Conservation (phyloP, 2,113 vertebrate species). For the Cinclus mexicanus region DNA sequence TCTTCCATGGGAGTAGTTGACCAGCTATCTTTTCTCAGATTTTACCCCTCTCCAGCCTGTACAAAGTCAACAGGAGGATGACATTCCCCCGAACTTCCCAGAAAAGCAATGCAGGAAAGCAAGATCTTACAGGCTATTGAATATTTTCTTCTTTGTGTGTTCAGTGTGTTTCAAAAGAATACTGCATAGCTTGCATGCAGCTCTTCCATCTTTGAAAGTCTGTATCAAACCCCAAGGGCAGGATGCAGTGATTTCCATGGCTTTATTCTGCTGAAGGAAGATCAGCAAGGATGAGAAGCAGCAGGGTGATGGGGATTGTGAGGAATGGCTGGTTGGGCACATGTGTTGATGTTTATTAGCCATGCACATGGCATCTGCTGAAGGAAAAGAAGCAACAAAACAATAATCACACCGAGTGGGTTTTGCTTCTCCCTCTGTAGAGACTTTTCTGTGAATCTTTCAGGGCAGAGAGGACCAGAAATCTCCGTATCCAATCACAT, state of each 20-base stretch:
- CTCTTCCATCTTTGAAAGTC: neutral
- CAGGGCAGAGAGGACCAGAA: neutral
- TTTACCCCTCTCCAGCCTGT: neutral
- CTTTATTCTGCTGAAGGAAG: neutral
- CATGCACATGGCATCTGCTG: neutral
- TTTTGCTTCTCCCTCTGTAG: neutral
- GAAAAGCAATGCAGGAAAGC: neutral
- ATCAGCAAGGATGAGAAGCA: neutral
- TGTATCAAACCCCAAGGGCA: neutral
- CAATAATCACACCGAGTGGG: too few species aligned
- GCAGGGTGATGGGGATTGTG: accelerated
- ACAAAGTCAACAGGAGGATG: neutral
- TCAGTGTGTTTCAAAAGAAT: neutral
- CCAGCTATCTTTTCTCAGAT: neutral
- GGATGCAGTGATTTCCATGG: neutral
- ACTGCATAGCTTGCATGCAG: accelerated
- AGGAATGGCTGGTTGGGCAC: neutral
- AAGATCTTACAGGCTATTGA: neutral
- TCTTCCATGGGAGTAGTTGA: neutral
- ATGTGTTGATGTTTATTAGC: neutral
- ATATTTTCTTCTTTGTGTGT: neutral
- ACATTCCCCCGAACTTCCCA: neutral
- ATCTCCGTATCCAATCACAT: neutral
- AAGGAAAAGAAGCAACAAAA: neutral
- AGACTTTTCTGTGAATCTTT: neutral